phyloP scores from a whole-genome alignment of 2,888 invertebrate genomes.

The Tenthredo distinguenda region DNA sequence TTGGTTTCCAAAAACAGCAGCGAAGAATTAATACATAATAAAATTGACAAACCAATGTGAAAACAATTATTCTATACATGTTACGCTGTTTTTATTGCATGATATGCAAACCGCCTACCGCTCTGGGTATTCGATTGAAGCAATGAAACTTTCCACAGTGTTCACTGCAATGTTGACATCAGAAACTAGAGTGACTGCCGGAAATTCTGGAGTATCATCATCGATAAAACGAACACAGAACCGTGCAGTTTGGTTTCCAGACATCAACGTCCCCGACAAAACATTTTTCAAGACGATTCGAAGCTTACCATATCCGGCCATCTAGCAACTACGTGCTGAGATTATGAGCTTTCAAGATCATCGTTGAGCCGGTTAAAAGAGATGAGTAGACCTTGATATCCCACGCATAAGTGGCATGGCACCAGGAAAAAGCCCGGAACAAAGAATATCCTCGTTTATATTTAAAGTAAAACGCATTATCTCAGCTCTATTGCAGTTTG shows the following conservation, averaged over 20 bases:
- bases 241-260: neutral
- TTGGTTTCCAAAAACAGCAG: neutral
- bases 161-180: neutral
- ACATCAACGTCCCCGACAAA: neutral
- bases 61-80: neutral
- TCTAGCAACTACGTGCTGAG: neutral
- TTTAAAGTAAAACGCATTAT: neutral
- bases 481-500: neutral
- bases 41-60: neutral
- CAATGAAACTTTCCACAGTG: neutral
- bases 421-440: neutral
- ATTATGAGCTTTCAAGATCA: neutral
- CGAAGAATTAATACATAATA: neutral
- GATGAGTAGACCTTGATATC: neutral
- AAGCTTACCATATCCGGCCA: neutral
- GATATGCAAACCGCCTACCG: neutral
- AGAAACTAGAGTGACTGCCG: neutral
- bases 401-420: neutral
- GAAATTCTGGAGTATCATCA: neutral
- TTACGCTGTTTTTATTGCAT: neutral
- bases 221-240: neutral
- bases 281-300: neutral
- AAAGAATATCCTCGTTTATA: neutral
- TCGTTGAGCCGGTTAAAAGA: neutral
- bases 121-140: neutral